Conservation (phyloP, 2,888 invertebrate species). For the Rugalucina vietnamica region DNA sequence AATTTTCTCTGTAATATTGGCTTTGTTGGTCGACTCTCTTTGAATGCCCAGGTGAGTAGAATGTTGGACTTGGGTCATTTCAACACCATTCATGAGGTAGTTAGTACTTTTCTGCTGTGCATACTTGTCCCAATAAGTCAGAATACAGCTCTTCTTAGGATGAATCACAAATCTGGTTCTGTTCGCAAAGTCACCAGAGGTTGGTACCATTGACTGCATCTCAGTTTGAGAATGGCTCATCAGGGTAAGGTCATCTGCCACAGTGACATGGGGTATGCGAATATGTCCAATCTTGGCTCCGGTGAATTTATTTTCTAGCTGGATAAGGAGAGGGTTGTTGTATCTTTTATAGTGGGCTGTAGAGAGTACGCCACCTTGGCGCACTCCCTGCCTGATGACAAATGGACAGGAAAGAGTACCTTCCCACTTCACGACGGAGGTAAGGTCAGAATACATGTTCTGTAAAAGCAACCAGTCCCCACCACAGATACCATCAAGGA, state of each 20-base stretch:
- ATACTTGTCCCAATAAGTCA: no score
- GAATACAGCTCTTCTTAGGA: neutral
- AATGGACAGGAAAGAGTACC: neutral
- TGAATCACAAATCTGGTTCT: neutral
- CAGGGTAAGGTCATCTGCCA: neutral
- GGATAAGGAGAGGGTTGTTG: neutral
- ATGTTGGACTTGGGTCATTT: no score
- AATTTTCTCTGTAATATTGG: no score
- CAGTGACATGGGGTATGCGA: neutral
- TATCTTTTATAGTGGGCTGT: neutral
- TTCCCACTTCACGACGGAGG: neutral
- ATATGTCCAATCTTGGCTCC: neutral
- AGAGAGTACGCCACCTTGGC: slow-evolving; percentile 9
- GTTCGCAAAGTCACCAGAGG: neutral
- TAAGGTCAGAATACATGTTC: neutral
- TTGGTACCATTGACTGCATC: neutral
- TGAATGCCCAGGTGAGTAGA: no score
- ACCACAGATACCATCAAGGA: neutral
- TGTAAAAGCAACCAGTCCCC: neutral
- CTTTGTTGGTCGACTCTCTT: no score
- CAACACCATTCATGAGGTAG: no score
- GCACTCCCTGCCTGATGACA: neutral
- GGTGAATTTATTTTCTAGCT: neutral
- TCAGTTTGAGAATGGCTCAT: neutral
- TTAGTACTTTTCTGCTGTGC: no score